A percentile compares a stretch with the other conserved stretches of the same genome.
These are phyloP conservation scores for Druon quercuslanigerum DNA, from an alignment of 1,140 invertebrate genomes.

Conservation along the genomic window DNA sequence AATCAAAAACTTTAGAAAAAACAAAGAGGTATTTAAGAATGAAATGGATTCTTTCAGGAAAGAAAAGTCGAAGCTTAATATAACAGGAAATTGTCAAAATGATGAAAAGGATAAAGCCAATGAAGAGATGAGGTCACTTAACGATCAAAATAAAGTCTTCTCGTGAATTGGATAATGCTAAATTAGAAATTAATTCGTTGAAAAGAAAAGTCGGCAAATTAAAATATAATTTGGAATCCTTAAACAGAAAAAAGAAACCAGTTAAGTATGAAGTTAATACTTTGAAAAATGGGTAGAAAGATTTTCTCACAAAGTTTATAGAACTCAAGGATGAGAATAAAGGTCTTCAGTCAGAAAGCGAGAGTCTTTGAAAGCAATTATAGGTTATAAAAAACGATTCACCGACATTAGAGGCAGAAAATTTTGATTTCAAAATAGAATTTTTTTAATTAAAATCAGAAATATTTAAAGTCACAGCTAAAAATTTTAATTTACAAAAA, in stretches of 20 bases:
- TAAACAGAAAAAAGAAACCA: neutral
- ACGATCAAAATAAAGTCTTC: slow-evolving; percentile 33
- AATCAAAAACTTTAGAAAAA: slow-evolving; percentile 32
- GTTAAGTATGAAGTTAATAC: slow-evolving; percentile 36
- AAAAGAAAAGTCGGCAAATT: neutral
- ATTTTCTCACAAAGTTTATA: slow-evolving; percentile 45
- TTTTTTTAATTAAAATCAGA: neutral
- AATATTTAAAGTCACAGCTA: neutral
- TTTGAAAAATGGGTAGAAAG: slow-evolving; percentile 53
- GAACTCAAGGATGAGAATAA: slow-evolving; percentile 37
- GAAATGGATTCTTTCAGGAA: slow-evolving; percentile 38
- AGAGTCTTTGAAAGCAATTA: neutral
- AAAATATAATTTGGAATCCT: slow-evolving; percentile 2
- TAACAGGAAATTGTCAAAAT: slow-evolving; percentile 32
- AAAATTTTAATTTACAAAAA: neutral
- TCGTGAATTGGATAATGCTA: neutral
- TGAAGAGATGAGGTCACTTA: slow-evolving; percentile 26
- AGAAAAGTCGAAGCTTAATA: slow-evolving; percentile 39
- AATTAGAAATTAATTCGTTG: neutral
- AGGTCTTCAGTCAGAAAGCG: slow-evolving; percentile 8
- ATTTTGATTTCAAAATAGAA: neutral
- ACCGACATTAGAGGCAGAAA: neutral
- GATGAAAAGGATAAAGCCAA: slow-evolving; percentile 32
- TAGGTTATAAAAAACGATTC: neutral
- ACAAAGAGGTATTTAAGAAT: slow-evolving; percentile 41